Percentiles rank a stretch among this genome's conserved stretches.
Evolutionary conservation across 2,113 vertebrate genomes (phyloP).

Genomic region (Phoxinus phoxinus): DNA sequence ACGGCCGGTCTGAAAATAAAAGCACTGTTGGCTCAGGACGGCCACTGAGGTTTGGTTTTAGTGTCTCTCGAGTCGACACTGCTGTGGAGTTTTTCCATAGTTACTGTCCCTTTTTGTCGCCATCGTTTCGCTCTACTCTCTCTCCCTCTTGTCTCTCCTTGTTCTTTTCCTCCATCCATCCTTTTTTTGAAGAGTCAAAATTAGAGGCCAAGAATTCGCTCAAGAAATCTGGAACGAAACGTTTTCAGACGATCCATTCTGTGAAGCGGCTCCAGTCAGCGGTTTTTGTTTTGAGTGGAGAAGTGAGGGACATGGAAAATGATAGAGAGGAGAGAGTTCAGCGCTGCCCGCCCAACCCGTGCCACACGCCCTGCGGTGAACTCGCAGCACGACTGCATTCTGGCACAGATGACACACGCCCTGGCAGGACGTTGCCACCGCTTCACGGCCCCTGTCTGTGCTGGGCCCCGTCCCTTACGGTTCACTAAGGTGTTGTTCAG

Average conservation of each 20-base stretch:
- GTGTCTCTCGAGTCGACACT: constrained; percentile 1
- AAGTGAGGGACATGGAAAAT: constrained; percentile 37
- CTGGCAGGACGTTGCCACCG: not conserved
- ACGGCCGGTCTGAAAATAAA: constrained; percentile 47
- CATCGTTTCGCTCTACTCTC: not conserved
- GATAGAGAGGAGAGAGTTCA: constrained; percentile 14
- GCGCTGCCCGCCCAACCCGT: not conserved
- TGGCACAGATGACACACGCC: constrained; percentile 21
- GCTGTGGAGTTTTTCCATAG: constrained; percentile 26
- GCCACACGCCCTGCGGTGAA: constrained; percentile 27
- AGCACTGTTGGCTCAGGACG: constrained; percentile 28
- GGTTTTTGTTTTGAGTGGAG: constrained; percentile 26
- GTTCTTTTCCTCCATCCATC: not conserved
- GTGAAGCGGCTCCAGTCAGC: constrained; percentile 30
- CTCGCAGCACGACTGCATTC: constrained; percentile 36
- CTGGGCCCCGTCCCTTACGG: not conserved
- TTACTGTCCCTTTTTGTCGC: not conserved
- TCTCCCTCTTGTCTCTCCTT: not conserved
- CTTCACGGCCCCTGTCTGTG: not conserved
- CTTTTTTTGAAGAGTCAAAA: constrained; percentile 40
- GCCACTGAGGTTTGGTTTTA: constrained; percentile 49
- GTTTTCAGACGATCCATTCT: constrained; percentile 27
- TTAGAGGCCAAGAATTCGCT: constrained; percentile 18
- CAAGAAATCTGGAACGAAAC: constrained; percentile 23
- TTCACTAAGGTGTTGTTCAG: constrained; percentile 7